Evolutionary conservation across 1,140 invertebrate genomes (phyloP), one percentile per base, ranked within the genome.

Genomic region (Drosophila dunni): DNA sequence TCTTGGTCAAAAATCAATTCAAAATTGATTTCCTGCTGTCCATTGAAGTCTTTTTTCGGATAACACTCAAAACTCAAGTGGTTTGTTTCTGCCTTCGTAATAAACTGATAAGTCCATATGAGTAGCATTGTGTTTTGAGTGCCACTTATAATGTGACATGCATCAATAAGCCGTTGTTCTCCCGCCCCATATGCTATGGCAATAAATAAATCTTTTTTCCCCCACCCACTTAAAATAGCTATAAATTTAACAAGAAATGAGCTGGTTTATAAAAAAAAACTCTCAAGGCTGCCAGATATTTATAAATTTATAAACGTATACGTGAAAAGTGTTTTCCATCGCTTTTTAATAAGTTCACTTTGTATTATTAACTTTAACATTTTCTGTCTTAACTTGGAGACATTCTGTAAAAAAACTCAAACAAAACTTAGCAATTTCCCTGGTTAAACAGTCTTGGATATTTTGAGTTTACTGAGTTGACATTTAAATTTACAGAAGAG

Each of bases 1-100:
- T 44, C 5, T 46, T 7, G 15, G 70, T 62, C 61, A 9, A 42
- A 73, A 73, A 45, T 68, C 56, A 34, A 34, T 46, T 11, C 46
- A 61, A 72, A 58, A 69, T 62, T 74, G 57, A 69, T 74, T 69
- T 69, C 71, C 71, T 69, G 48, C 24, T 67, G 42, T 46, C 54
- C 56, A 60, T 61, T 38, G 56, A 53, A 53, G 54, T 54, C 38
- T 58, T 24, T 56, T 56, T 48, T 62, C 34, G 15, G 48, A n/a
- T 34, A 10, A 44, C 17, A 53, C 33, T 53, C 29, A 9, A 61
- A 24, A 24, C 15, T 9, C 10, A n/a, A 45, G 42, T 40, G 11
- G 17, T 34, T 67, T 67, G 34, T 40, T 29, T 42, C 34, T 38
- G 17, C n/a, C 38, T 36, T 42, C 56, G 34, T 10, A 58, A 45